Conservation (phyloP, 1,140 invertebrate genomes). For the Colletes gigas region DNA sequence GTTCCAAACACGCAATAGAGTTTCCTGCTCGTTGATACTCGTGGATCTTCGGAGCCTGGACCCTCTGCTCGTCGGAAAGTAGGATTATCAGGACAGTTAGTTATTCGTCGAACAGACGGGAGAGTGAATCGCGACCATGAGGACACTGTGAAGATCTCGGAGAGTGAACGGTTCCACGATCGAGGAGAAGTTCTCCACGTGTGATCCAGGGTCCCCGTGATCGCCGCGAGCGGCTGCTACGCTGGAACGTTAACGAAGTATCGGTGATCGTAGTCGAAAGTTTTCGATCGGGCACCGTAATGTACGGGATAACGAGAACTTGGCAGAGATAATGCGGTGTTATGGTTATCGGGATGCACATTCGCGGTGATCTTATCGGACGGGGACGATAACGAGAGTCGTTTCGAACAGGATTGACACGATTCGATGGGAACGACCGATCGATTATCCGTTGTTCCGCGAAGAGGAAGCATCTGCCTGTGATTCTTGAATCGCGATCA, state of each 20-base stretch:
- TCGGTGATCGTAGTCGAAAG: not conserved
- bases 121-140: not conserved
- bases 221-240: too few species aligned
- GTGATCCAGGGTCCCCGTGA: not conserved
- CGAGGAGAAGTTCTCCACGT: not conserved
- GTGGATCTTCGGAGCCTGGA: not conserved
- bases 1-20: not conserved
- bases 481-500: too few species aligned
- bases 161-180: not conserved
- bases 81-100: not conserved
- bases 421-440: not conserved
- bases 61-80: too few species aligned
- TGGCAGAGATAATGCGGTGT: constrained; percentile 24
- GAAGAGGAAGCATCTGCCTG: not conserved
- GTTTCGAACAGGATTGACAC: not conserved
- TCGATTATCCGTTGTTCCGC: not conserved
- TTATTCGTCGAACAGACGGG: not conserved
- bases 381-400: constrained; percentile 1
- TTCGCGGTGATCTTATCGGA: constrained; percentile 6
- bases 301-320: constrained; percentile 15
- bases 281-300: not conserved
- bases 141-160: not conserved
- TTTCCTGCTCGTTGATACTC: not conserved
- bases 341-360: not conserved
- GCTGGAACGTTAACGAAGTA: not conserved